A percentile compares a stretch with the other conserved stretches of the same genome.
Evolutionary conservation across 1,140 invertebrate species (phyloP).

Genomic region (Eueides isabella): DNA sequence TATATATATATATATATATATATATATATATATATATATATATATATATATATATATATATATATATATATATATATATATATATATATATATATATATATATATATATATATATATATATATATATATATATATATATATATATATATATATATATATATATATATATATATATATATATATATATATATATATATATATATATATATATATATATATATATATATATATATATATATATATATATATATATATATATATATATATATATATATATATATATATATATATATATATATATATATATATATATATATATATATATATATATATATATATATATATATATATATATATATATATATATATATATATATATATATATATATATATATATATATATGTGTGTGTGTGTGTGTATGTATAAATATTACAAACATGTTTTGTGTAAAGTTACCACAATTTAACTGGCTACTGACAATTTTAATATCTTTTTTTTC

Average conservation of each 20-base stretch:
- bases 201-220: too few species aligned
- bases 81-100: too few species aligned
- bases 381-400: conserved; percentile 20
- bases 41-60: conserved; percentile 20
- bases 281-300: conserved; percentile 19
- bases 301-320: too few species aligned
- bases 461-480: conserved; percentile 7
- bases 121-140: too few species aligned
- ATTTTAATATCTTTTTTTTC: not conserved
- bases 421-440: too few species aligned
- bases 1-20: conserved; percentile 20
- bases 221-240: too few species aligned
- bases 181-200: conserved; percentile 18
- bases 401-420: too few species aligned
- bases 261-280: too few species aligned
- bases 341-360: too few species aligned
- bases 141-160: conserved; percentile 20
- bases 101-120: conserved; percentile 16
- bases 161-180: too few species aligned
- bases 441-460: conserved; percentile 38
- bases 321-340: conserved; percentile 19
- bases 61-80: conserved; percentile 22
- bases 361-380: conserved; percentile 19
- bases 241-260: conserved; percentile 20
- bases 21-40: too few species aligned